phyloP scores from a whole-genome alignment of 2,888 invertebrate genomes.

The Cremastinae sp. region DNA sequence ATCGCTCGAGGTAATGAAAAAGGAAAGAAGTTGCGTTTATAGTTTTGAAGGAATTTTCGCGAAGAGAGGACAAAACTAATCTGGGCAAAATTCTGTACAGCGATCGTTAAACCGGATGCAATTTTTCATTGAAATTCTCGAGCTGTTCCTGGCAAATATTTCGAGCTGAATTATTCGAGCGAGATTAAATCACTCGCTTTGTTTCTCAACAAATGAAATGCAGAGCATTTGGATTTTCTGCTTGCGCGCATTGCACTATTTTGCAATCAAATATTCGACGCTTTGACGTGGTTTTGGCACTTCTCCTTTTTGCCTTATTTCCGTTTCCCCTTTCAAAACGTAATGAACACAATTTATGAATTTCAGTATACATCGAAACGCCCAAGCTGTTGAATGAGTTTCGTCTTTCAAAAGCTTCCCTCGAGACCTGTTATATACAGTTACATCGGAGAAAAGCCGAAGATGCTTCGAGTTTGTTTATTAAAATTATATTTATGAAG shows the following conservation, averaged over 20 bases:
- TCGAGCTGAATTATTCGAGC: conserved; percentile 37
- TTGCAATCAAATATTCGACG: conserved; percentile 6
- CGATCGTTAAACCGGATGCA: conserved; percentile 2
- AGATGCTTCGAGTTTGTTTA: too few relatives aligned
- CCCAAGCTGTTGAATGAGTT: background rate
- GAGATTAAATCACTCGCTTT: conserved; percentile 18
- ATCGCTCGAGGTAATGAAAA: background rate
- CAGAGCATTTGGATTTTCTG: conserved; percentile 10
- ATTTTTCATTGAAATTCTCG: conserved; percentile 14
- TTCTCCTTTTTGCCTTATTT: background rate
- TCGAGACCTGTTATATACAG: too few relatives aligned
- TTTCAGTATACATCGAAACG: background rate
- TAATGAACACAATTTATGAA: conserved; percentile 4
- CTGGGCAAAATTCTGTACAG: too few relatives aligned
- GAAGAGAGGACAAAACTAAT: too few relatives aligned
- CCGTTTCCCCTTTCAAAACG: background rate
- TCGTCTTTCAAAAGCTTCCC: background rate
- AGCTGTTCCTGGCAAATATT: background rate
- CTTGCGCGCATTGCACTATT: conserved; percentile 18
- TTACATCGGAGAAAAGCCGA: too few relatives aligned
- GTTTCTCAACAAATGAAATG: conserved; percentile 21
- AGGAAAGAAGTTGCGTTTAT: too few relatives aligned
- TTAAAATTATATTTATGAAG: too few relatives aligned
- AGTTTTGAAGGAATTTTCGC: too few relatives aligned
- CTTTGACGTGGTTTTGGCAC: conserved; percentile 6